Evolutionary conservation across 2,888 invertebrate genomes (phyloP), one percentile per base, ranked within the genome.

Genomic region (Brachylomia viminalis): DNA sequence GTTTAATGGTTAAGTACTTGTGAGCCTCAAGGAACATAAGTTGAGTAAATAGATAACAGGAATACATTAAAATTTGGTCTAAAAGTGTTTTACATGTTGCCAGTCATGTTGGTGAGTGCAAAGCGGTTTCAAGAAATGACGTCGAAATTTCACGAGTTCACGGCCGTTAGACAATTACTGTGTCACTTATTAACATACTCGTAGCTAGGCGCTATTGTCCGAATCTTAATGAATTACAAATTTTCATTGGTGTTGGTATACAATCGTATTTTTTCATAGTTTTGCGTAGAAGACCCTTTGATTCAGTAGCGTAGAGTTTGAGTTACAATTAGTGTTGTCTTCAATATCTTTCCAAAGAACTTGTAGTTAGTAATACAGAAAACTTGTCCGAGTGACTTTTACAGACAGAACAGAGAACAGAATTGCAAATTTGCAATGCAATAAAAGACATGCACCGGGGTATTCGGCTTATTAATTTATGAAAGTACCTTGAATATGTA

Each of bases 111-210:
- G 17, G 64, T 27, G 65, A 58, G 70, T 83, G 65, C 61, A 27
- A 79, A 72, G 52, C 67, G 27, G 80, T 72, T 47, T 59, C 58
- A 20, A 64, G 64, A 58, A 64, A 75, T 77, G 62, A 81, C 62
- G 77, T 74, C 54, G 61, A 13, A 45, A 33, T 79, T 66, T 58
- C 42, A 27, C 47, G 59, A 68, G 80, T 81, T 81, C 80, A 81
- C 49, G 80, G 84, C 58, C 72, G 72, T 65, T 59, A 58, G 15
- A 56, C 84, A 68, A 79, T 64, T 67, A 72, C 84, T 84, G 67
- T 79, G 64, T 67, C 73, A 84, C 59, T 68, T 30, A 68, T 68
- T 83, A 68, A 82, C 38, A 69, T 68, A n/a, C n/a, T n/a, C n/a
- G n/a, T n/a, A 64, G 15, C 47, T 20, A 47, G 30, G 23, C 27